Percentiles rank a stretch among this genome's conserved stretches.
Evolutionary conservation across 1,140 invertebrate species (phyloP).

Genomic region (Nephila pilipes): DNA sequence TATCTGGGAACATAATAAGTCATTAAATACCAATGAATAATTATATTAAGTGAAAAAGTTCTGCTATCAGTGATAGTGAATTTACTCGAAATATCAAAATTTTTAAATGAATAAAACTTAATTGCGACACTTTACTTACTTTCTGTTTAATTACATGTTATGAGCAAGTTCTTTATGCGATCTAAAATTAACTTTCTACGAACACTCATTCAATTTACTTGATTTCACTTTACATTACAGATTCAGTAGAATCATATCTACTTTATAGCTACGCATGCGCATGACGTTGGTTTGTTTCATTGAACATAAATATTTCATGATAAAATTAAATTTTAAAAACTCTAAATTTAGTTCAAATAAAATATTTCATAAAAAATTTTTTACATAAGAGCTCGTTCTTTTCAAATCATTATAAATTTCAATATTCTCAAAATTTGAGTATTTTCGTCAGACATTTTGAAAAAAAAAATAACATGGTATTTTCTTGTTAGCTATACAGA

Average conservation of each 20-base stretch:
- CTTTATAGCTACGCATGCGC: background rate
- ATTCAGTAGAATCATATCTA: background rate
- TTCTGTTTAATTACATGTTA: slow-evolving; percentile 11
- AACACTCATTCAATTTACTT: slow-evolving; percentile 3
- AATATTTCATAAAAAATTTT: no score
- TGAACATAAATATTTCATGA: background rate
- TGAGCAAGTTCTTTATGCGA: background rate
- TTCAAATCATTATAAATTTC: background rate
- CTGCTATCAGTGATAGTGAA: no score
- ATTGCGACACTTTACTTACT: background rate
- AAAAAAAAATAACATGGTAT: background rate
- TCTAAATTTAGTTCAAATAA: no score
- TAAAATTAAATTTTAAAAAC: no score
- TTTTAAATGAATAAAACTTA: no score
- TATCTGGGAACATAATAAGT: no score
- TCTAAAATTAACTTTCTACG: slow-evolving; percentile 35
- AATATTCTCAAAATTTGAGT: background rate
- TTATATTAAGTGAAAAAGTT: no score
- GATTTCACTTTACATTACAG: slow-evolving; percentile 4
- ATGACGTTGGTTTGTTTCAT: background rate
- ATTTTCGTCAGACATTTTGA: background rate
- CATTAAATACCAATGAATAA: no score
- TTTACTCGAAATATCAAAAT: no score
- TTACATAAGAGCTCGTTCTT: background rate
- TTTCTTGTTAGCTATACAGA: background rate